Conservation (phyloP, 1,140 invertebrate genomes). For the Microvelia longipes region DNA sequence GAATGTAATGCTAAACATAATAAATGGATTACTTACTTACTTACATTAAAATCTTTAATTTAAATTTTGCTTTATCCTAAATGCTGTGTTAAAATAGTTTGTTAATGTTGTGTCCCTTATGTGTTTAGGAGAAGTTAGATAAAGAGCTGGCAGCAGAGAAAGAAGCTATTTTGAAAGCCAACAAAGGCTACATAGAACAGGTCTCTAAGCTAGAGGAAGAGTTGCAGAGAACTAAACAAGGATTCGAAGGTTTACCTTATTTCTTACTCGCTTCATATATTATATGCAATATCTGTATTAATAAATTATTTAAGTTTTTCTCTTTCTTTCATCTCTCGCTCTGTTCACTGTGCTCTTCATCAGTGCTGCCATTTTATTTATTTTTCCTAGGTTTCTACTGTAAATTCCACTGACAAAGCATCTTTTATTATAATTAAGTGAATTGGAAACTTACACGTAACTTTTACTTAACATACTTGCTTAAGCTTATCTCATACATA, state of each 20-base stretch:
- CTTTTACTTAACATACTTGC: too few relatives aligned
- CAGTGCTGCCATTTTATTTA: conserved; percentile 4
- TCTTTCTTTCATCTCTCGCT: not conserved
- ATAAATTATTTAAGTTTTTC: not conserved
- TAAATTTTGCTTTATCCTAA: too few relatives aligned
- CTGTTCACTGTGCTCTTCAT: not conserved
- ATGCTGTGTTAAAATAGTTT: too few relatives aligned
- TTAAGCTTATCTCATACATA: too few relatives aligned
- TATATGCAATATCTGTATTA: not conserved
- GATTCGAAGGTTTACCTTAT: conserved; percentile 2
- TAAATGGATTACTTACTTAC: too few relatives aligned
- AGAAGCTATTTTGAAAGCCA: not conserved
- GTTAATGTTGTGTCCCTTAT: too few relatives aligned
- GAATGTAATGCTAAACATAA: too few relatives aligned
- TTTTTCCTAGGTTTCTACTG: not conserved
- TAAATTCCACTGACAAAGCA: not conserved
- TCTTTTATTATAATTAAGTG: not conserved
- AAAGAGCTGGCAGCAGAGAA: not conserved
- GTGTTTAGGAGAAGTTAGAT: not conserved
- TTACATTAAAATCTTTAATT: too few relatives aligned
- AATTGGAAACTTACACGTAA: too few relatives aligned
- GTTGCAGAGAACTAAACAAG: not conserved
- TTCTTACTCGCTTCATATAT: not conserved
- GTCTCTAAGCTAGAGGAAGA: not conserved
- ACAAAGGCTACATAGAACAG: not conserved